Evolutionary conservation across 23 tunicate genomes (phyloP), one percentile per base, ranked within the genome.

Genomic region (Ascidia mentula): DNA sequence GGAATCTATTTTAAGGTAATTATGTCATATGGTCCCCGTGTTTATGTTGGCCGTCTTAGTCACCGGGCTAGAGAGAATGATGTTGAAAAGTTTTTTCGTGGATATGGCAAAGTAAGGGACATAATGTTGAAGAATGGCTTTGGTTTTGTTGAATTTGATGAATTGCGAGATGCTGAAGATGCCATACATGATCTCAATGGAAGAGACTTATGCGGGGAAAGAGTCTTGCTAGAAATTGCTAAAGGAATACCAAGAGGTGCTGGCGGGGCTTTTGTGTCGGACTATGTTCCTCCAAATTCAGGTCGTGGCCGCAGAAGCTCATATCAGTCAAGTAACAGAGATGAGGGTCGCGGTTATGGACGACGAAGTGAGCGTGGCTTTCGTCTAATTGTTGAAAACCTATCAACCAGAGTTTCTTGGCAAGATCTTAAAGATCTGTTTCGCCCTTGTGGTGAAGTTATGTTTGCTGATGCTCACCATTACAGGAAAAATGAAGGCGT

Each of bases 71-170:
- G 98, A 36, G 98, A 93, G 42, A 80, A 78, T 79, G 98, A 93
- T 75, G 89, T 93, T 6, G 98, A 93, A 22, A 69, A 86, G 15
- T 93, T 93, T 84, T 93, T 93, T 45, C 89, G 91, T 0, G 98
- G 98, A 5, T 93, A 84, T 77, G 98, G 98, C 33, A 84, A 83
- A 72, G 72, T 93, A 34, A 73, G 80, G 26, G 98, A 93, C 37
- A 80, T 93, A 12, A 93, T 93, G 98, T 60, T 93, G 60, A 93
- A 93, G 60, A 93, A 93, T 82, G 98, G 98, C 31, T 93, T 83
- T 77, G 92, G 98, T 36, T 93, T 93, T 75, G 93, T 93, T 34
- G 92, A 87, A 71, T 93, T 93, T 76, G 98, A 93, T 31, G 98
- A 93, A 65, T 69, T 60, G 65, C 80, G 98, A 26, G 98, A 93